Conservation (phyloP, 2,113 vertebrate genomes). For the Eonycteris spelaea region DNA sequence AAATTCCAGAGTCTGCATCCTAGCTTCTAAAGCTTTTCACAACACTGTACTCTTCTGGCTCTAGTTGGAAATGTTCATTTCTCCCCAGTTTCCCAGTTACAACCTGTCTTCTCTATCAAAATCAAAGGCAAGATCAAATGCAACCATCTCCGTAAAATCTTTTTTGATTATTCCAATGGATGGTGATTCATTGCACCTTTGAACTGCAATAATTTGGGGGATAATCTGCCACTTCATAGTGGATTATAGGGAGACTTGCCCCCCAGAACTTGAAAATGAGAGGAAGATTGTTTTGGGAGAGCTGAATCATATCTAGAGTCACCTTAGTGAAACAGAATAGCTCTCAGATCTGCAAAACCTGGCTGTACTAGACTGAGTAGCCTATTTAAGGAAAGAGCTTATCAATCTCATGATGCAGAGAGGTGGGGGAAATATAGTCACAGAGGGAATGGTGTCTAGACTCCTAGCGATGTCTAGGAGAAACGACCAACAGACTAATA, state of each 20-base stretch:
- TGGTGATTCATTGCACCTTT: neutral
- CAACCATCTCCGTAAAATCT: neutral
- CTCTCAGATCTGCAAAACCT: neutral
- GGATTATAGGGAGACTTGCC: neutral
- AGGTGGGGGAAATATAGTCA: neutral
- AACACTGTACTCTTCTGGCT: neutral
- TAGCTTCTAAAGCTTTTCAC: neutral
- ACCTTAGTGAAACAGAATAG: neutral
- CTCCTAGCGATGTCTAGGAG: neutral
- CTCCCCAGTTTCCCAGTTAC: neutral
- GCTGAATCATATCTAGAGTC: neutral
- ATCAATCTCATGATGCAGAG: neutral
- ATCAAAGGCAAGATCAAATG: neutral
- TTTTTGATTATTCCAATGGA: neutral
- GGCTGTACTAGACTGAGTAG: neutral
- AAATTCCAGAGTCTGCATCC: neutral
- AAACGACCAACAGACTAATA: neutral
- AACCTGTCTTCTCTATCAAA: neutral
- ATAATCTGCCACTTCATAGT: neutral
- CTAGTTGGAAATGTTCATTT: neutral
- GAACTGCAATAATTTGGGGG: neutral
- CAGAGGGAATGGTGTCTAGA: neutral
- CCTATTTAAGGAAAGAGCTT: neutral
- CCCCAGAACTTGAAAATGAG: slow-evolving; percentile 18
- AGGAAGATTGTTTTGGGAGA: neutral